A percentile compares a stretch with the other conserved stretches of the same genome.
phyloP scores from a whole-genome alignment of 2,113 vertebrate species.

The Tylochromis polylepis region DNA sequence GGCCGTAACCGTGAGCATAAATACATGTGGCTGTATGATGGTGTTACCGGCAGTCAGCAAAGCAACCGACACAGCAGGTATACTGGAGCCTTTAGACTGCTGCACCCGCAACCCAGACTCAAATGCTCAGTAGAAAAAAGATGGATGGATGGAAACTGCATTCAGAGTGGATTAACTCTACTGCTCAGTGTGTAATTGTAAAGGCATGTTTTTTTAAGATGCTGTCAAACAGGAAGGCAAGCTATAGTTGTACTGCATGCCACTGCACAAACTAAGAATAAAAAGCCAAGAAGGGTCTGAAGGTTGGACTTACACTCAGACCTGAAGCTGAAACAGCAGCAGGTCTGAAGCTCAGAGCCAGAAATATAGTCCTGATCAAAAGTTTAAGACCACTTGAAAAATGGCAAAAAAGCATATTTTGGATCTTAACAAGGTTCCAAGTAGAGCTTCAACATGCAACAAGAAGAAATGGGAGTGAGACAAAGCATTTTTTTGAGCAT shows the following conservation, averaged over 20 bases:
- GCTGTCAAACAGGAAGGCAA: background rate
- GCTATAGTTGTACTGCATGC: background rate
- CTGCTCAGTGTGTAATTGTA: background rate
- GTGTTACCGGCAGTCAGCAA: background rate
- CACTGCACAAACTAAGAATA: background rate
- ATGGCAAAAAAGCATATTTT: background rate
- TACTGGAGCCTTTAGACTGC: background rate
- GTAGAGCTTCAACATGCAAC: background rate
- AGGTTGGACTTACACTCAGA: conserved; percentile 15
- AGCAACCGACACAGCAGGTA: background rate
- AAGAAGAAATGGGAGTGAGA: background rate
- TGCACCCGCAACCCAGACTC: background rate
- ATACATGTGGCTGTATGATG: background rate
- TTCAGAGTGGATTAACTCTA: background rate
- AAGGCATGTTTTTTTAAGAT: background rate
- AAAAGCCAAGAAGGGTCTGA: background rate
- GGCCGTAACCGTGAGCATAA: background rate
- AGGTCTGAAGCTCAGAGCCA: conserved; percentile 13
- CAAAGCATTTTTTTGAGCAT: background rate
- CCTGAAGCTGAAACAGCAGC: conserved; percentile 25
- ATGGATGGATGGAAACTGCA: background rate
- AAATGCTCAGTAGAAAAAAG: background rate
- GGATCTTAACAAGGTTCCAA: background rate
- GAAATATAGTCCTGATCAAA: conserved; percentile 11
- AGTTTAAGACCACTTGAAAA: background rate